These are phyloP conservation scores for Amblyornis subalaris DNA, from an alignment of 2,113 vertebrate genomes.

Conservation along the genomic window DNA sequence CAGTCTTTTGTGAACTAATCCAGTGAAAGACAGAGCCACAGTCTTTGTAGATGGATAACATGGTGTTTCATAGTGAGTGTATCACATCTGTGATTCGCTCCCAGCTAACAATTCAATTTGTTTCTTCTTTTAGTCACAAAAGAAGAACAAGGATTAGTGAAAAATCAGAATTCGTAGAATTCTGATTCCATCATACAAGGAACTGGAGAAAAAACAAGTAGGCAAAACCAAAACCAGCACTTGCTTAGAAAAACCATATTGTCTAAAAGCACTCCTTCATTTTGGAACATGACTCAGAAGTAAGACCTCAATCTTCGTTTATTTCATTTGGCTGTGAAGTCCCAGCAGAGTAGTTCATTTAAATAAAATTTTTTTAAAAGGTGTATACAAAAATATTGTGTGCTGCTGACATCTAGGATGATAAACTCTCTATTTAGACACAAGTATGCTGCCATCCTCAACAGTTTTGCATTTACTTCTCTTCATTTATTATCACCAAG, in stretches of 20 bases:
- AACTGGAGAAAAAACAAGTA: not conserved
- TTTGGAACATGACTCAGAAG: conserved; percentile 13
- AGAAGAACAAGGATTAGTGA: not conserved
- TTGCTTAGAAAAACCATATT: not conserved
- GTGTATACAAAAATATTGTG: not conserved
- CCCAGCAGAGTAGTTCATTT: not conserved
- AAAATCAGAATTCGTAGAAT: not conserved
- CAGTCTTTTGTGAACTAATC: not conserved
- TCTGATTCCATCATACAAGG: not conserved
- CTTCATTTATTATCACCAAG: not conserved
- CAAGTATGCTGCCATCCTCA: not conserved
- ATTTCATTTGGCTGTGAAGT: not conserved
- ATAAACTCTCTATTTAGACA: conserved; percentile 20
- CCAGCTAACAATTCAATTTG: not conserved
- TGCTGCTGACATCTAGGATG: not conserved
- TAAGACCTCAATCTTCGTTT: not conserved
- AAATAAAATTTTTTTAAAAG: not conserved
- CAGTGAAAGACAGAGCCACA: not conserved
- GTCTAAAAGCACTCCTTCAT: not conserved
- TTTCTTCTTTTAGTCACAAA: not conserved
- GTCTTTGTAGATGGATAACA: not conserved
- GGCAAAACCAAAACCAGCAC: not conserved
- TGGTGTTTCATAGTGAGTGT: not conserved
- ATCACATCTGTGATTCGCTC: not conserved
- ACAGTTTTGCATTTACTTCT: not conserved